These are phyloP conservation scores for Anadara kagoshimensis DNA, from an alignment of 1,140 invertebrate genomes.

Conservation along the genomic window DNA sequence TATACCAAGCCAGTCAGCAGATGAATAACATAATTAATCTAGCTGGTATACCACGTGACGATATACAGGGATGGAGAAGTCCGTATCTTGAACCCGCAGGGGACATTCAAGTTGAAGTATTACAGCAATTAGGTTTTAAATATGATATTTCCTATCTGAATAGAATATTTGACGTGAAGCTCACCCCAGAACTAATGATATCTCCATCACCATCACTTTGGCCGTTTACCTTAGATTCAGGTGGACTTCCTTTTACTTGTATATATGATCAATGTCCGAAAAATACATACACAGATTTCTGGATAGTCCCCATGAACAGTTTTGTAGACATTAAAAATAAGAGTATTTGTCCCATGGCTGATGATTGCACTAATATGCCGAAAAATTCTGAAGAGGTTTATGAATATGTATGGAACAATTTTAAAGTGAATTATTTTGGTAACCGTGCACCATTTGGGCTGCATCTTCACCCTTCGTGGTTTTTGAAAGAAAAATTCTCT, in stretches of 20 bases:
- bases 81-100: conserved; percentile 48
- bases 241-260: conserved; percentile 36
- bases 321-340: conserved; percentile 33
- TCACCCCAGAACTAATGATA: conserved; percentile 10
- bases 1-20: conserved; percentile 32
- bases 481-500: conserved; percentile 41
- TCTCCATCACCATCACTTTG: conserved; percentile 31
- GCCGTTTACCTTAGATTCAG: conserved; percentile 52
- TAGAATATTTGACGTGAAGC: conserved; percentile 29
- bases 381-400: conserved; percentile 38
- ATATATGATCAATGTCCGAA: conserved; percentile 37
- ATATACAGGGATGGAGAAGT: conserved; percentile 46
- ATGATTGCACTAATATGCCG: conserved; percentile 43
- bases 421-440: conserved; percentile 50
- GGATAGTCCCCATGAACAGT: conserved; percentile 45
- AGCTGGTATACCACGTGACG: conserved; percentile 26
- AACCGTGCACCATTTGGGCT: conserved; percentile 61
- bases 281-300: conserved; percentile 36
- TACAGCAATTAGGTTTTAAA: conserved; percentile 31
- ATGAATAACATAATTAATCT: conserved; percentile 25
- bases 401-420: conserved; percentile 58
- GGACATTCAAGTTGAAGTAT: conserved; percentile 31
- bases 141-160: conserved; percentile 55
- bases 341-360: conserved; percentile 46
- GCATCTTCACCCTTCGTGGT: conserved; percentile 63